Evolutionary conservation across 2,888 invertebrate genomes (phyloP).

Genomic region (Andricus curvator): DNA sequence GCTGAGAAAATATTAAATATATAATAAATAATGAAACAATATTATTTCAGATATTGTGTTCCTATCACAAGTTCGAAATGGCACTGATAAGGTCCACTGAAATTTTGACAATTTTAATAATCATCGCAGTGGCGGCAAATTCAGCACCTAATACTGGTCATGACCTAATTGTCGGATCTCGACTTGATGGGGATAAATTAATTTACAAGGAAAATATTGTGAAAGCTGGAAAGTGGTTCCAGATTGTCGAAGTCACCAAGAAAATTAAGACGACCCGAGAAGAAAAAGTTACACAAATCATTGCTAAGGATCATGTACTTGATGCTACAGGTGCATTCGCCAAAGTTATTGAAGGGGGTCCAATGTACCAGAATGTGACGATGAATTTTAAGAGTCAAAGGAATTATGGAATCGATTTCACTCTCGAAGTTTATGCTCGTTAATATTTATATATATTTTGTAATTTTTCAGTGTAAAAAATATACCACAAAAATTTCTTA

Average conservation of each 20-base stretch:
- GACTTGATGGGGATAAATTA: conserved; percentile 61
- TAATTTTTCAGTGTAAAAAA: not conserved
- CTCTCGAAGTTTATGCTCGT: conserved; percentile 75
- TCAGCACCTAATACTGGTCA: conserved; percentile 44
- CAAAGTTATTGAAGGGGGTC: conserved; percentile 75
- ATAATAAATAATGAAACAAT: too few relatives aligned
- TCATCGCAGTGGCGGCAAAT: not conserved
- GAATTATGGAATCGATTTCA: conserved; percentile 77
- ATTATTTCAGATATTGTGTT: not conserved
- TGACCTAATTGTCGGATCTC: conserved; percentile 62
- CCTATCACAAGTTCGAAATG: not conserved
- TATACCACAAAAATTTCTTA: not conserved
- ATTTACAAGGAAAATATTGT: conserved; percentile 57
- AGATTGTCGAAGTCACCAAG: conserved; percentile 50
- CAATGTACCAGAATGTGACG: conserved; percentile 69
- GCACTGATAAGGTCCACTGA: not conserved
- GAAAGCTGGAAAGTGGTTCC: conserved; percentile 65
- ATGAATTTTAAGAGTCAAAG: conserved; percentile 78
- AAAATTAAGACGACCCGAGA: conserved; percentile 58
- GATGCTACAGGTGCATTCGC: conserved; percentile 78
- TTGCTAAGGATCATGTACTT: conserved; percentile 75
- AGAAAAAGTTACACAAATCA: conserved; percentile 73
- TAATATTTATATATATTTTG: not conserved
- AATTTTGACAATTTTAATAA: not conserved
- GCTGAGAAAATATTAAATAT: too few relatives aligned